Base-by-base conservation (phyloP, 2,888 invertebrate genomes). In the Dicyrtoma fusca region DNA sequence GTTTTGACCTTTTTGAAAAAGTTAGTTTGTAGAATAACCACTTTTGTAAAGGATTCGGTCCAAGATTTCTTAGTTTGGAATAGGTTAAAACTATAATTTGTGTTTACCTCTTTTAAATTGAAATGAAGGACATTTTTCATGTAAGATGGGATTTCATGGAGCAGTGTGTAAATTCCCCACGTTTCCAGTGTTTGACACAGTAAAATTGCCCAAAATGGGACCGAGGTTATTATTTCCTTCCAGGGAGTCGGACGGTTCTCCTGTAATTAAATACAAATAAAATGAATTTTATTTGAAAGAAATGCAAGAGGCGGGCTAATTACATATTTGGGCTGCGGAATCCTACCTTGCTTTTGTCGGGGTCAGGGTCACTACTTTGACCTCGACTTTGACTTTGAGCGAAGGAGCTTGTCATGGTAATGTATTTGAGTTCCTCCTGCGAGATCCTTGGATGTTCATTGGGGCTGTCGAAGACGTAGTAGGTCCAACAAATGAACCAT, bases 91-190 rank as follows among this genome's bases (percentile, higher is more conserved):
- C n/a, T n/a, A n/a, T n/a, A n/a, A n/a, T n/a, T n/a, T n/a, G n/a
- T 64, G 25, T 17, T 17, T 49, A 61, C 66, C 49, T 68, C 19
- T 47, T 34, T 25, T 1, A 93, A 90, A 81, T 91, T 89, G 80
- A 91, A 91, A 82, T 92, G 92, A 75, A 93, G 85, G 82, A 93
- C 91, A 83, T 91, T 89, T 81, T 89, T 89, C 92, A 93, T 92
- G 79, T 92, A 93, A 0, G 91, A 90, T 10, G 92, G 92, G 75
- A 92, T 83, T 82, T 93, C 92, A 0, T 92, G 92, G 8, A 92
- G 86, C 81, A 91, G 90, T 66, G 92, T 92, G 84, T 92, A 93
- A 85, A 92, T 92, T 19, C 77, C 79, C 91, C 90, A 92, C 91
- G 92, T 73, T 17, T 53, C 53, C 11, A 19, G 11, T 53, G 53